phyloP scores from a whole-genome alignment of 2,797 vertebrate species.

The Heteromormyrus szaboi region DNA sequence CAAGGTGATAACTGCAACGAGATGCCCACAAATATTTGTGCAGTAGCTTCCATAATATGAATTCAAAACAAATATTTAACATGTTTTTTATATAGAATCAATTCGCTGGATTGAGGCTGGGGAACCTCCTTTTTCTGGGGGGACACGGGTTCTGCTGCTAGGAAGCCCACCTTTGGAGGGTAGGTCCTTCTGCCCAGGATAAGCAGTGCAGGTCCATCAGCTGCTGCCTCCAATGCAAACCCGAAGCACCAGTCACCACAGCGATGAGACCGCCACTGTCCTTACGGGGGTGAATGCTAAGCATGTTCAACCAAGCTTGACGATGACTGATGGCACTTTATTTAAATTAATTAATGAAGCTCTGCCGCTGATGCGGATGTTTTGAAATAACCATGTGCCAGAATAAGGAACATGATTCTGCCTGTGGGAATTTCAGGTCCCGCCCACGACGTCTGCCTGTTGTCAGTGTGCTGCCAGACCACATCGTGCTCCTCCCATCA shows the following conservation, averaged over 20 bases:
- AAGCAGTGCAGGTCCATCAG: no score
- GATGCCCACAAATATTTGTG: neutral
- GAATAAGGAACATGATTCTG: neutral
- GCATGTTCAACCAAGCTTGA: neutral
- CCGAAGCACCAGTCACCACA: no score
- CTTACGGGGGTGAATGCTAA: neutral
- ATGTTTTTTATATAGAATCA: neutral
- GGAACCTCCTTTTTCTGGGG: neutral
- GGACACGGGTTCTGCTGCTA: no score
- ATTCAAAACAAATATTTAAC: neutral
- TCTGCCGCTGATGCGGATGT: neutral
- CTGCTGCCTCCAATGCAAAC: no score
- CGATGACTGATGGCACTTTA: neutral
- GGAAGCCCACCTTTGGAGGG: no score
- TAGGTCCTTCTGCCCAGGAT: no score
- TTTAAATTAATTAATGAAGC: neutral
- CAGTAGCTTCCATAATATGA: neutral
- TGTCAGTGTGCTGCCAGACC: neutral
- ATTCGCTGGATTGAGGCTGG: neutral
- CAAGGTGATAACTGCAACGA: neutral
- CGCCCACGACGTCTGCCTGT: neutral
- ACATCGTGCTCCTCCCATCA: neutral
- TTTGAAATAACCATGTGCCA: neutral
- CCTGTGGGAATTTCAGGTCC: neutral
- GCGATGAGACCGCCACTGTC: neutral